Base-by-base conservation (phyloP, 1,140 invertebrate genomes). In the Drosophila ficusphila region DNA sequence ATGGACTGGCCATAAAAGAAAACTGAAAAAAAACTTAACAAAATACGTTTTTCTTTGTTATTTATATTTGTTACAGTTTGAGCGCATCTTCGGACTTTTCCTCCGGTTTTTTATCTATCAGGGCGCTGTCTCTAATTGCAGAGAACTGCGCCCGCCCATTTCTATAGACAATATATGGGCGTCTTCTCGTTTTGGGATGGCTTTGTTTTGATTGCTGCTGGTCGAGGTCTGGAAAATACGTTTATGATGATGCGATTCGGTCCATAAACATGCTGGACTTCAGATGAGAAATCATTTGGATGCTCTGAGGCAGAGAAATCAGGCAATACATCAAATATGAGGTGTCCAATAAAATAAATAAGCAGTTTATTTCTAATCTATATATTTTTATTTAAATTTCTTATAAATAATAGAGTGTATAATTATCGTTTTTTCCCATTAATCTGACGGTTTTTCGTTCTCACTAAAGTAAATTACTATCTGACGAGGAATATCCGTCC, bases 51-150 rank as follows among this genome's bases (percentile, higher is more conserved):
- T 76, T 51, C 46, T 51, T 78, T 54, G 46, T 76, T 64, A 31
- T 73, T 60, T 78, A 78, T 71, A 56, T 85, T 86, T 85, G 82
- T 76, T 86, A 86, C 61, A 86, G 56, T 83, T 68, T 61, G 61
- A 57, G 76, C 67, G 65, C 65, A 83, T 76, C 75, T 70, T 64
- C 57, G 25, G 41, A 33, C 51, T 25, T 46, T 72, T 57, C 60
- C 42, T 65, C 18, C n/a, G 11, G 23, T 19, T 65, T 38, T 48
- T 71, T 76, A 64, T 85, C 54, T 71, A 67, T 67, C 44, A 29
- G 71, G 76, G 73, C 67, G 74, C 62, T 76, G 77, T 14, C 79
- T 69, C 57, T 86, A 86, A 85, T 85, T 85, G 76, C 76, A 64
- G 56, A 36, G 65, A 79, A 67, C 54, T 65, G 57, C 65, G 56